These are phyloP conservation scores for Podarcis cretensis DNA, from an alignment of 2,113 vertebrate species.

Conservation along the genomic window DNA sequence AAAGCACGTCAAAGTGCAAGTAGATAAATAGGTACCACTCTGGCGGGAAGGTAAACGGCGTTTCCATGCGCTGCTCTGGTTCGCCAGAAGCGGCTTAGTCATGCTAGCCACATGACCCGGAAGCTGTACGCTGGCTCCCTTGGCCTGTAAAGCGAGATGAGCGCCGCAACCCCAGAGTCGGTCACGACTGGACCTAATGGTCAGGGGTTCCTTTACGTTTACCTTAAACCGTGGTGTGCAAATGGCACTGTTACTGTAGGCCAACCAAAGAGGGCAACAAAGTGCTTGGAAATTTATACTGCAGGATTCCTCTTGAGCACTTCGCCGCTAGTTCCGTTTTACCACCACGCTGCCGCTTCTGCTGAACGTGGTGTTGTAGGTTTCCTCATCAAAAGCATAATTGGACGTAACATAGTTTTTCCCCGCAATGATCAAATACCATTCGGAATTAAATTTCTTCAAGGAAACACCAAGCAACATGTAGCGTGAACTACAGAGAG, in stretches of 20 bases:
- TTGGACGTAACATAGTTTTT: conserved; percentile 15
- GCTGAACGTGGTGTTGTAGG: not conserved
- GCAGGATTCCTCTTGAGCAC: not conserved
- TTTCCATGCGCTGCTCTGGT: too few relatives aligned
- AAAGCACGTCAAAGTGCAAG: too few relatives aligned
- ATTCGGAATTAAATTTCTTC: conserved; percentile 15
- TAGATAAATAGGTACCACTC: too few relatives aligned
- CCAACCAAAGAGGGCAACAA: not conserved
- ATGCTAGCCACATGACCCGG: too few relatives aligned
- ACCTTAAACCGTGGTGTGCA: not conserved
- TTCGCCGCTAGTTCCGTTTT: not conserved
- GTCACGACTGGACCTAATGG: too few relatives aligned
- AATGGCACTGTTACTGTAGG: not conserved
- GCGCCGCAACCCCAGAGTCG: too few relatives aligned
- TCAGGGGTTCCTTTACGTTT: too few relatives aligned
- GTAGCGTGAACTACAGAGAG: not conserved
- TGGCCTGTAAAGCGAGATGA: too few relatives aligned
- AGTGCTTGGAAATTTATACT: not conserved
- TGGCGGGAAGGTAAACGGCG: too few relatives aligned
- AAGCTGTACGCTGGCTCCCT: too few relatives aligned
- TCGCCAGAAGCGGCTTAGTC: too few relatives aligned
- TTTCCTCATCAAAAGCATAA: conserved; percentile 10
- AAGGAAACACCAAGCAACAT: not conserved
- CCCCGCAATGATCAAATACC: not conserved
- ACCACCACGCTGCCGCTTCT: not conserved